Conservation (phyloP, 53 echinoderm and acorn worm genomes). For the Paracentrotus lividus region DNA sequence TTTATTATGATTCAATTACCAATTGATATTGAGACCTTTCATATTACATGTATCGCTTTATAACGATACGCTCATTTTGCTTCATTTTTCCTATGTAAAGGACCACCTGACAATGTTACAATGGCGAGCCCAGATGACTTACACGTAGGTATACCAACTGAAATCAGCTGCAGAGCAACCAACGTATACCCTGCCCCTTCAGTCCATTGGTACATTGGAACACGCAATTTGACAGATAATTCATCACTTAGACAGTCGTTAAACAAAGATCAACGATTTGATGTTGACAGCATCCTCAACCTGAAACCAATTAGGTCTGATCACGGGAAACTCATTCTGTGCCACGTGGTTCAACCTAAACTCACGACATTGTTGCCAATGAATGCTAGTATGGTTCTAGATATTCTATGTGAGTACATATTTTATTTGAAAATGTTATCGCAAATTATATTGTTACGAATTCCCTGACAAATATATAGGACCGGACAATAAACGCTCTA, state of each 20-base stretch:
- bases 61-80: too few species aligned
- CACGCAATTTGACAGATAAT: neutral
- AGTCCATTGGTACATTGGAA: neutral
- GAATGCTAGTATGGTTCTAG: neutral
- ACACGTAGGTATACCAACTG: neutral
- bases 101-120: neutral
- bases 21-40: too few species aligned
- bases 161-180: neutral
- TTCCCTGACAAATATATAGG: too few species aligned
- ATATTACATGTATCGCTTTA: too few species aligned
- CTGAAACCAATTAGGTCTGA: neutral
- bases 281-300: neutral
- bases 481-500: too few species aligned
- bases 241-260: neutral
- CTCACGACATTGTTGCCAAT: neutral
- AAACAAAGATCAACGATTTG: neutral
- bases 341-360: neutral
- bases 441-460: too few species aligned
- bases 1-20: too few species aligned
- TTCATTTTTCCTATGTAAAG: neutral
- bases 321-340: neutral
- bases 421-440: too few species aligned
- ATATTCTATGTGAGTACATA: neutral
- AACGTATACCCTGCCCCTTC: neutral
- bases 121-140: neutral